Percentiles rank a stretch among this genome's conserved stretches.
Conservation (phyloP, 1,140 invertebrate species). For the Dendroctonus ponderosae region DNA sequence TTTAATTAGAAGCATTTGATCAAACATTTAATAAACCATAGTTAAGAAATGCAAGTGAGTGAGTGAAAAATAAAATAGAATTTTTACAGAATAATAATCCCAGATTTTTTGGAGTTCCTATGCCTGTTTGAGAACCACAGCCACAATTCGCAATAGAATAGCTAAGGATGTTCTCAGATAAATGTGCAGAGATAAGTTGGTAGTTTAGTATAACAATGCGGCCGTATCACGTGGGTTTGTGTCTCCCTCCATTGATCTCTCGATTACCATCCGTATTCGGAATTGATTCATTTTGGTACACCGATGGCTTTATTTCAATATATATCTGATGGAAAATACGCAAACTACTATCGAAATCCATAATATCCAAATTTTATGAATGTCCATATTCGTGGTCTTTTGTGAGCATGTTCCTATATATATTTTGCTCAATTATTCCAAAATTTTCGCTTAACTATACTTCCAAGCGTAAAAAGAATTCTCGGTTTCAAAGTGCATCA, state of each 20-base stretch:
- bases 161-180: constrained; percentile 48
- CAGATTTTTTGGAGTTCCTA: too few species aligned
- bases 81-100: too few species aligned
- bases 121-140: constrained; percentile 32
- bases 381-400: not conserved
- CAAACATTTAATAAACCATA: too few species aligned
- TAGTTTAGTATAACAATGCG: constrained; percentile 52
- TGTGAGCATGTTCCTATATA: too few species aligned
- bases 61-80: too few species aligned
- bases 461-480: too few species aligned
- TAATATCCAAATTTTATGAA: constrained; percentile 28
- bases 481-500: too few species aligned
- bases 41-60: too few species aligned
- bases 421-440: too few species aligned
- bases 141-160: constrained; percentile 29
- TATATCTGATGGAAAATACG: constrained; percentile 28
- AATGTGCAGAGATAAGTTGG: constrained; percentile 50
- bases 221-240: constrained; percentile 38
- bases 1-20: too few species aligned
- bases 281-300: constrained; percentile 50
- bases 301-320: constrained; percentile 45
- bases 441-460: too few species aligned
- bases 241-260: constrained; percentile 47
- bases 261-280: constrained; percentile 45
- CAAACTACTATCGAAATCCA: constrained; percentile 8